Conservation (phyloP, 2,113 vertebrate species). For the Dolichallabes microphthalmus region DNA sequence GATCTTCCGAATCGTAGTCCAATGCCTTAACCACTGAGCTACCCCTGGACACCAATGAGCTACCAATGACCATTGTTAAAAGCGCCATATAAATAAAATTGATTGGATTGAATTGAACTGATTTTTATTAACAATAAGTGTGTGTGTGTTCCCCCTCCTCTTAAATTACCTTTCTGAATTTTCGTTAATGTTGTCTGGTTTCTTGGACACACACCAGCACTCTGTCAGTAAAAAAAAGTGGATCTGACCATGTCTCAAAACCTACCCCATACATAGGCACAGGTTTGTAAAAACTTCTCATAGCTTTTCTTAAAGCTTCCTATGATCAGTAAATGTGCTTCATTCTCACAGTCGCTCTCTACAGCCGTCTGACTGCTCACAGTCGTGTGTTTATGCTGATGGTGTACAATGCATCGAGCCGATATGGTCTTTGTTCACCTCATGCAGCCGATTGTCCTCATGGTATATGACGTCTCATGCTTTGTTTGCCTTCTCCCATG, state of each 20-base stretch:
- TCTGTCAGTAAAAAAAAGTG: too few relatives aligned
- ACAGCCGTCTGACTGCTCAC: background rate
- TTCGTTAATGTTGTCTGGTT: background rate
- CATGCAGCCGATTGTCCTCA: constrained; percentile 16
- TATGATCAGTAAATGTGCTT: background rate
- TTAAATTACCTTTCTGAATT: background rate
- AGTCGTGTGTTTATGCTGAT: background rate
- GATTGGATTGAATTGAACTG: too few relatives aligned
- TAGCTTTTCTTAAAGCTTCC: background rate
- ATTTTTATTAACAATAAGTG: background rate
- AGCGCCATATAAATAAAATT: too few relatives aligned
- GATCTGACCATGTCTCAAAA: background rate
- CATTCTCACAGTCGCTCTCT: background rate
- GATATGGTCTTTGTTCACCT: background rate
- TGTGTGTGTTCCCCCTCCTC: too few relatives aligned
- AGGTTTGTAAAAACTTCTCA: background rate
- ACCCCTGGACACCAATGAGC: too few relatives aligned
- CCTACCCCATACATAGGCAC: background rate
- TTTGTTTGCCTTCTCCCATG: constrained; percentile 6
- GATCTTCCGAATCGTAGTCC: too few relatives aligned
- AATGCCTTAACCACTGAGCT: too few relatives aligned
- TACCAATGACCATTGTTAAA: too few relatives aligned
- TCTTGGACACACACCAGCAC: background rate
- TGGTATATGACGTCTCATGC: background rate
- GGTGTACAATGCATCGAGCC: background rate